Evolutionary conservation across 2,888 invertebrate genomes (phyloP).

Genomic region (Slavum lentiscoides): DNA sequence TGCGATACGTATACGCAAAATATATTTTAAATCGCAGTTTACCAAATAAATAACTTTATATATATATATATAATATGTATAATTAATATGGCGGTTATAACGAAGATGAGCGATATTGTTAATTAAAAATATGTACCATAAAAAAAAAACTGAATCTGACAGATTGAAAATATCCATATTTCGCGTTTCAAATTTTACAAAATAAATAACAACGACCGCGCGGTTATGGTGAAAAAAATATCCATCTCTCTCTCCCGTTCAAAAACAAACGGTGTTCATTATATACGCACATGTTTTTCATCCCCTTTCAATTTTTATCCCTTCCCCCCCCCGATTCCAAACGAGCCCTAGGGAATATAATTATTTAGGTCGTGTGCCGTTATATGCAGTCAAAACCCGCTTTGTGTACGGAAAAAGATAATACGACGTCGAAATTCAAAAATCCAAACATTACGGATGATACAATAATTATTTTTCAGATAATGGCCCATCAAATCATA

Average conservation of each 20-base stretch:
- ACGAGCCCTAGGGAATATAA: slow-evolving; percentile 19
- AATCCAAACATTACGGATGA: no score
- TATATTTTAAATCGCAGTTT: background rate
- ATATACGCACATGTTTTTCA: slow-evolving; percentile 16
- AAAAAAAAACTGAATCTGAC: background rate
- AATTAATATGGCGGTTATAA: background rate
- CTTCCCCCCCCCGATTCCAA: background rate
- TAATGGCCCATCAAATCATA: no score
- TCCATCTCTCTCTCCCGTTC: background rate
- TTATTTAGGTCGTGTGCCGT: background rate
- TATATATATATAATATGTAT: background rate
- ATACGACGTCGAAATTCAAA: no score
- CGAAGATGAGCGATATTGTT: background rate
- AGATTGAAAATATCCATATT: slow-evolving; percentile 18
- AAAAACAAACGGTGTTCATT: slow-evolving; percentile 34
- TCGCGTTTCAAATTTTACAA: slow-evolving; percentile 8
- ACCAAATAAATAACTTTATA: background rate
- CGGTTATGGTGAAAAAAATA: background rate
- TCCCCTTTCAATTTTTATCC: background rate
- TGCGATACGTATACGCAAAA: no score
- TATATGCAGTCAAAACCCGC: slow-evolving; percentile 1
- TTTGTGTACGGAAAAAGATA: background rate
- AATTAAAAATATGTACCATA: slow-evolving; percentile 19
- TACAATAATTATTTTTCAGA: no score
- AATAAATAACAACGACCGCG: slow-evolving; percentile 13